Evolutionary conservation across 1,140 invertebrate species (phyloP), one percentile per base, ranked within the genome.

Genomic region (Drosophila pachea): DNA sequence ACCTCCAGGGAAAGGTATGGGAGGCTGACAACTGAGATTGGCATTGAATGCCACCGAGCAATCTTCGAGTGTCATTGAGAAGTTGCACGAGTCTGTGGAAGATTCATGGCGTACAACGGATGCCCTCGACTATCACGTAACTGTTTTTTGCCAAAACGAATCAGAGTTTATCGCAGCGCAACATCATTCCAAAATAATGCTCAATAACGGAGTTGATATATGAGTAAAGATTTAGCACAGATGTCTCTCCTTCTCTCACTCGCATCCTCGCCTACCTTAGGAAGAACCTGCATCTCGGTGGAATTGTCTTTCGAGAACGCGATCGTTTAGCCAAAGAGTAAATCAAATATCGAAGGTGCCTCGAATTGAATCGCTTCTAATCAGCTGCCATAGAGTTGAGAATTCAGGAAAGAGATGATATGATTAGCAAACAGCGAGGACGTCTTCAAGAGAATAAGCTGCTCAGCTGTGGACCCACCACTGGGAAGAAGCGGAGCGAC

Each of bases 291-390:
- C 40, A 9, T 0, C 33, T 71, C 0, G 54, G 68, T 5, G 12
- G 9, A 2, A 0, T 70, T n/a, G 67, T 89, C 4, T 62, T 83
- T 12, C 87, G 88, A 0, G 91, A 92, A 52, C 89, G 88, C 0
- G 91, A 92, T 58, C 89, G 84, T 12, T 31, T 92, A 35, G 22
- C 84, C 12, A 72, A 56, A 6, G 91, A 92, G 64, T 55, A 91
- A 11, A 83, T 86, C 5, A 88, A 90, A 0, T 45, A 91, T 45
- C 78, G 78, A 22, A 82, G 89, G 64, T 88, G 90, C 0, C 63
- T 91, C 12, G 82, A 90, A 54, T 78, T 76, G 9, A 76, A 90
- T 59, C 67, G 81, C 0, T 9, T 42, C 9, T 91, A 90, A 32
- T 77, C 78, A 0, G 88, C 89, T 4, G 87, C 90, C 4, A 11